Evolutionary conservation across 2,797 vertebrate species (phyloP).

Genomic region (Gambelia wislizenii): DNA sequence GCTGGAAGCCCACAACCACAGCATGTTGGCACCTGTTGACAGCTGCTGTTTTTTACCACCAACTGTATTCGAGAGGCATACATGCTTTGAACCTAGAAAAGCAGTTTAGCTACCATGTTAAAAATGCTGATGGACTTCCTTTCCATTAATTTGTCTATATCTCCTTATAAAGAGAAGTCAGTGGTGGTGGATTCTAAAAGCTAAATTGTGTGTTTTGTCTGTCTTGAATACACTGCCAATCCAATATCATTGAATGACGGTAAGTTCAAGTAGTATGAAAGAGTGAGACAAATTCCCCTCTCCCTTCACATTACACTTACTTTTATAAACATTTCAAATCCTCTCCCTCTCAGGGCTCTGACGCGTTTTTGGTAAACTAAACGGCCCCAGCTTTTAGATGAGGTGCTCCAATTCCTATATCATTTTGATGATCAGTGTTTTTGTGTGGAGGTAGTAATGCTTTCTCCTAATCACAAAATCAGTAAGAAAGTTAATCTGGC

Average conservation of each 20-base stretch:
- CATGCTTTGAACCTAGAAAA: neutral
- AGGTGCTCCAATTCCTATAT: neutral
- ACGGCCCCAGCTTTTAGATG: neutral
- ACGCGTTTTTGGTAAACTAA: neutral
- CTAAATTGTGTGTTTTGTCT: neutral
- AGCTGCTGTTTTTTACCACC: neutral
- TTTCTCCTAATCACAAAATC: neutral
- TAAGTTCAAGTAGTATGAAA: neutral
- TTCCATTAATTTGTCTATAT: neutral
- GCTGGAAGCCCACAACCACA: neutral
- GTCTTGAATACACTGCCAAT: neutral
- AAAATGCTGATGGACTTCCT: neutral
- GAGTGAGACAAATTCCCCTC: neutral
- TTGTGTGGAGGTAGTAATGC: neutral
- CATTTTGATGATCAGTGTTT: neutral
- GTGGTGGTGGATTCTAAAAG: neutral
- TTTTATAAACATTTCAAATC: neutral
- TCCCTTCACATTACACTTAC: neutral
- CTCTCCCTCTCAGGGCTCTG: neutral
- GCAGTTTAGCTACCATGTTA: neutral
- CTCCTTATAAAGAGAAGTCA: neutral
- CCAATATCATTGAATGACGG: neutral
- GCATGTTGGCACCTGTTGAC: neutral
- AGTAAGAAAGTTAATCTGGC: conserved; percentile 13
- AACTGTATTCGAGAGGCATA: neutral